phyloP scores from a whole-genome alignment of 2,888 invertebrate genomes.

The Lutraria lutraria region DNA sequence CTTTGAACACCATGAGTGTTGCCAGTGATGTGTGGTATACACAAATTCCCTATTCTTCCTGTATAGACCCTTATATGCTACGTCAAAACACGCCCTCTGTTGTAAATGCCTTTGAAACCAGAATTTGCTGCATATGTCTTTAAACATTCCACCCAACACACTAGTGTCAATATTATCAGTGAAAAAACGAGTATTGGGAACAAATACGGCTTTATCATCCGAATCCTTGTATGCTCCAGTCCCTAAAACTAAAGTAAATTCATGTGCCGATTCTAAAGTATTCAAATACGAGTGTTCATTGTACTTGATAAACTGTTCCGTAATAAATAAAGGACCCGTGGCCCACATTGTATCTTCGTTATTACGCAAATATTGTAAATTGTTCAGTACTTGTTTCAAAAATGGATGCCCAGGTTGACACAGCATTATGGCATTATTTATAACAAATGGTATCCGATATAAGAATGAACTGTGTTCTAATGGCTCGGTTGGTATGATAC shows the following conservation, averaged over 20 bases:
- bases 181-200: constrained; percentile 59
- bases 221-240: constrained; percentile 27
- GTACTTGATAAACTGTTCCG: constrained; percentile 45
- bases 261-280: no score
- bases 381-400: constrained; percentile 71
- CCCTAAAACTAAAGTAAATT: not conserved
- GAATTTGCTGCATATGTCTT: not conserved
- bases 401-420: constrained; percentile 76
- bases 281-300: not conserved
- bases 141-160: not conserved
- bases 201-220: constrained; percentile 40
- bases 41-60: no score
- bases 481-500: constrained; percentile 78
- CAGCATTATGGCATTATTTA: constrained; percentile 76
- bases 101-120: no score
- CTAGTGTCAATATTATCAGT: not conserved
- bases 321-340: constrained; percentile 76
- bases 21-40: no score
- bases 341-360: constrained; percentile 74
- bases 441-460: constrained; percentile 66
- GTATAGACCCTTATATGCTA: no score
- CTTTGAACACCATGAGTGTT: no score
- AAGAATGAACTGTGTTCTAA: constrained; percentile 74
- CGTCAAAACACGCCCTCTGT: no score
- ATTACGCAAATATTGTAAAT: constrained; percentile 67